These are phyloP conservation scores for Drosophila orena DNA, from an alignment of 1,140 invertebrate species.

Conservation along the genomic window DNA sequence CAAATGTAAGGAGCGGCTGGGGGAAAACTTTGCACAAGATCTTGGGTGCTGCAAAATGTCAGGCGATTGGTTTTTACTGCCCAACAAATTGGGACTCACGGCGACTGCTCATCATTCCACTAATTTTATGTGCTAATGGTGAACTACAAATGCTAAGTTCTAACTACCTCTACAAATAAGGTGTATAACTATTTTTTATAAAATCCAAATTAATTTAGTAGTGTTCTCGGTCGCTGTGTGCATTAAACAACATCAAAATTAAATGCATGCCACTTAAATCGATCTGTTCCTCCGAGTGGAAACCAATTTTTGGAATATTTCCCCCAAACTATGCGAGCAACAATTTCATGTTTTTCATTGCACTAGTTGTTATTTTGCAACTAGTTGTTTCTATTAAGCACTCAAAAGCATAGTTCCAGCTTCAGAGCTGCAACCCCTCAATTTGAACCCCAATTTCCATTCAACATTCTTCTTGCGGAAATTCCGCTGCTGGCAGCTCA, in stretches of 20 bases:
- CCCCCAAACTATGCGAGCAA: constrained; percentile 17
- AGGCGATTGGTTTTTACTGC: constrained; percentile 50
- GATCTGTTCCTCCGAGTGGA: not conserved
- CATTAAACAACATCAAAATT: not conserved
- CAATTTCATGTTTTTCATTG: constrained; percentile 9
- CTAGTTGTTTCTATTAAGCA: constrained; percentile 7
- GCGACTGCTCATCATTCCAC: too few species aligned
- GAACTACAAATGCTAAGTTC: not conserved
- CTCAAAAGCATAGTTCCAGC: constrained; percentile 16
- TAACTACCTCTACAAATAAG: too few species aligned
- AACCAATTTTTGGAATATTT: constrained; percentile 16
- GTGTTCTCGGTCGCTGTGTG: not conserved
- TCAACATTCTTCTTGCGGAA: constrained; percentile 13
- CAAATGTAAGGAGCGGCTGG: constrained; percentile 31
- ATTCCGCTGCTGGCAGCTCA: constrained; percentile 21
- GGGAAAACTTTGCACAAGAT: constrained; percentile 11
- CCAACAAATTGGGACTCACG: not conserved
- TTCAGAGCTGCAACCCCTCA: not conserved
- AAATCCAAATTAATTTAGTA: too few species aligned
- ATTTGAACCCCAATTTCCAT: not conserved
- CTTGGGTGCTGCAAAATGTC: not conserved
- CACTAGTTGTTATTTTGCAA: constrained; percentile 11
- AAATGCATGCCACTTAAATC: constrained; percentile 13
- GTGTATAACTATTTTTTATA: too few species aligned
- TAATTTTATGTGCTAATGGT: too few species aligned